These are phyloP conservation scores for Arrhopalites spinosus DNA, from an alignment of 2,888 invertebrate genomes.

Conservation along the genomic window DNA sequence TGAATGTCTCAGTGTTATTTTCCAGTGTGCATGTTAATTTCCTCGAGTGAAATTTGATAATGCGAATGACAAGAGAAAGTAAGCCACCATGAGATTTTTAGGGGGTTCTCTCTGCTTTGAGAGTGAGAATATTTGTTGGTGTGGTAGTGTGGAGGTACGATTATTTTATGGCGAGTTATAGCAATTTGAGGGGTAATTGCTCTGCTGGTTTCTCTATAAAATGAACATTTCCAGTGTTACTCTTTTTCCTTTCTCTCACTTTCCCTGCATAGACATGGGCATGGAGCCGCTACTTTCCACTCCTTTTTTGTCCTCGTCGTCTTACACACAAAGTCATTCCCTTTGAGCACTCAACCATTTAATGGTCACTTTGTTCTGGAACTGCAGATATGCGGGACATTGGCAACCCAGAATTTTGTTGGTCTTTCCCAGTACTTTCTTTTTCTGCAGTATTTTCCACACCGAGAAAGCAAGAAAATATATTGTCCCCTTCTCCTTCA, in stretches of 20 bases:
- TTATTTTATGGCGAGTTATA: background rate
- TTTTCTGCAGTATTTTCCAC: no score
- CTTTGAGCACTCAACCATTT: conserved; percentile 7
- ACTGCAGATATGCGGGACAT: background rate
- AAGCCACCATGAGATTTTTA: no score
- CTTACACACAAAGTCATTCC: conserved; percentile 20
- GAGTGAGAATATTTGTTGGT: no score
- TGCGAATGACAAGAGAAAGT: no score
- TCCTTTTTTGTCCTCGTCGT: background rate
- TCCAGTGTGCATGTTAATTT: no score
- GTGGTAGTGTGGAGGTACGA: background rate
- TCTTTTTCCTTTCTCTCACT: background rate
- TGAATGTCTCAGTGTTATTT: no score
- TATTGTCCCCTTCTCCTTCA: background rate
- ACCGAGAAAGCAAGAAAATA: background rate
- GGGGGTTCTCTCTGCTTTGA: no score
- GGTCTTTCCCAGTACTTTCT: no score
- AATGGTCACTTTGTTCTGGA: conserved; percentile 25
- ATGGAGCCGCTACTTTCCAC: background rate
- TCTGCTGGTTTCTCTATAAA: background rate
- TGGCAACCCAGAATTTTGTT: no score
- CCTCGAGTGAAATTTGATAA: no score
- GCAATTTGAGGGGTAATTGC: conserved; percentile 9
- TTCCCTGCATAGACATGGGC: background rate
- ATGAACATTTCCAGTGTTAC: background rate